Base-by-base conservation (phyloP, 1,140 invertebrate genomes). In the Physella acuta region DNA sequence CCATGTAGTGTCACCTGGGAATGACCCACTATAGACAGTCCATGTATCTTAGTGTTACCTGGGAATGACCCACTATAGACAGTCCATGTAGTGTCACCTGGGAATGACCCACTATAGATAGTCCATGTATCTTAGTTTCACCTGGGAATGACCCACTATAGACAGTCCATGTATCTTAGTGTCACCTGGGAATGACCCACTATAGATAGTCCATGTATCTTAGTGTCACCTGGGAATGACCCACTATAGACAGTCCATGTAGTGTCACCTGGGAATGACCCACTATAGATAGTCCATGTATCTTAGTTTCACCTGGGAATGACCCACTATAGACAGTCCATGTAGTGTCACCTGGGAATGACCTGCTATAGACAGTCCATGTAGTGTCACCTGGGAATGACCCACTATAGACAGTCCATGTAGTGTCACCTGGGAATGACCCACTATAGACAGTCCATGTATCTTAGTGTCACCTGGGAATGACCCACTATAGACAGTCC, bases 401-500 rank as follows among this genome's bases (percentile, higher is more conserved):
- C 8, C 8, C 39, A 44, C 20, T 44, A 11, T 44, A 8, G n/a
- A n/a, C n/a, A n/a, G n/a, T n/a, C n/a, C n/a, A 11, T 44, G 8
- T 44, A 8, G 20, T 44, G 20, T 44, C 8, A 44, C 8, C 20
- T 44, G 8, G 8, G 8, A 11, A 11, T 20, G 20, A 44, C 20
- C 8, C 20, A 11, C 20, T 11, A 34, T n/a, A 30, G 26, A 49
- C 11, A 5, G 1, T 36, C 37, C 20, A n/a, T 53, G n/a, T 33
- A n/a, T 68, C 20, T n/a, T n/a, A 30, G 80, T 70, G 26, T 55
- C 81, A 52, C 69, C 73, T 39, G 31, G 20, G 0, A 39, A 73
- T 55, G 81, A 84, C 62, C 79, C 80, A 2, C 82, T 81, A 81
- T 59, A 39, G 51, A 66, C 58, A 55, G 69, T 26, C 79, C 79